phyloP scores from a whole-genome alignment of 1,140 invertebrate species.

The Drosophila baimaii region DNA sequence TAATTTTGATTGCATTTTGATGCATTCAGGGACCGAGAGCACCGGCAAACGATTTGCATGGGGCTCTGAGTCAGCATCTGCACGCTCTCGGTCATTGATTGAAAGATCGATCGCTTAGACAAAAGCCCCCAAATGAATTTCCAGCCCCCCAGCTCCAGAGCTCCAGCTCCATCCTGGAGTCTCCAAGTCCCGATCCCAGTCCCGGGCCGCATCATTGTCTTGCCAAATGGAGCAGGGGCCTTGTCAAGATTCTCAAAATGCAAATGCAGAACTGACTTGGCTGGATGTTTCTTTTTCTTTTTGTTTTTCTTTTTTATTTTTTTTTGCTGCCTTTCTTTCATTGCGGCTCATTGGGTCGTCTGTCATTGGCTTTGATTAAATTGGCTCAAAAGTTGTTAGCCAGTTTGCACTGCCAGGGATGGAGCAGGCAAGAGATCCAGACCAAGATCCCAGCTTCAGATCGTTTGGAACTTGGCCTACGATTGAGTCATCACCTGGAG shows the following conservation, averaged over 20 bases:
- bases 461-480: background rate
- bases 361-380: slow-evolving; percentile 80
- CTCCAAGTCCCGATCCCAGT: slow-evolving; percentile 37
- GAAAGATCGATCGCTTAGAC: slow-evolving; percentile 83
- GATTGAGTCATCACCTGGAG: background rate
- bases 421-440: background rate
- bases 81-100: slow-evolving; percentile 77
- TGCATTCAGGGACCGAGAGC: slow-evolving; percentile 56
- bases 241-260: slow-evolving; percentile 80
- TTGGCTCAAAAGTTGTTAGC: slow-evolving; percentile 74
- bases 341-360: slow-evolving; percentile 63
- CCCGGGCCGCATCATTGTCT: slow-evolving; percentile 72
- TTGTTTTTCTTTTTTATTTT: background rate
- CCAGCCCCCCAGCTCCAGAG: slow-evolving; percentile 23
- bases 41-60: slow-evolving; percentile 61
- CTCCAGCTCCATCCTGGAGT: background rate
- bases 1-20: slow-evolving; percentile 84
- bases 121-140: slow-evolving; percentile 79
- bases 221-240: slow-evolving; percentile 69
- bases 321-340: slow-evolving; percentile 54
- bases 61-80: slow-evolving; percentile 47
- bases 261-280: slow-evolving; percentile 67
- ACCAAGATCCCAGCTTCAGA: background rate
- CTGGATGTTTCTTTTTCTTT: slow-evolving; percentile 26
- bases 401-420: slow-evolving; percentile 43